These are phyloP conservation scores for Mustela nigripes DNA, from an alignment of 2,113 vertebrate genomes.

Conservation along the genomic window DNA sequence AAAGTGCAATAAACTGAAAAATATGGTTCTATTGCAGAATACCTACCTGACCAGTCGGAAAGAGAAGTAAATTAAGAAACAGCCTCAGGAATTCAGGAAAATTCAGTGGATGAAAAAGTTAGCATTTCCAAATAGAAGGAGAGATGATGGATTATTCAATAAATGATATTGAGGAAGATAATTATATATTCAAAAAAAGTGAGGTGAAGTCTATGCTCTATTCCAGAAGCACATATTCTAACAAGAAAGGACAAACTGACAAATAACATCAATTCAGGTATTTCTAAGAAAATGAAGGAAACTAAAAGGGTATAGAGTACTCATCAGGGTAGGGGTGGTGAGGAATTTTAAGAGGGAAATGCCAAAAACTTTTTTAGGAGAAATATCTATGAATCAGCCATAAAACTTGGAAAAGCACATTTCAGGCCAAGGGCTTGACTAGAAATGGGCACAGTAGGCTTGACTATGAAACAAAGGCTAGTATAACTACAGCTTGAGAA, in stretches of 20 bases:
- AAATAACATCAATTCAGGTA: not conserved
- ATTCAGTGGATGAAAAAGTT: constrained; percentile 2
- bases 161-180: constrained; percentile 39
- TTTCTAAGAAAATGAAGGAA: constrained; percentile 26
- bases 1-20: constrained; percentile 43
- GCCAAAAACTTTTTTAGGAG: not conserved
- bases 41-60: not conserved
- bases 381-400: not conserved
- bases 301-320: not conserved
- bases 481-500: not conserved
- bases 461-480: not conserved
- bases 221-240: constrained; percentile 5
- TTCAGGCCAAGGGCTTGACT: not conserved
- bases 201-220: not conserved
- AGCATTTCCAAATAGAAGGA: constrained; percentile 8
- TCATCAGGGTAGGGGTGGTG: not conserved
- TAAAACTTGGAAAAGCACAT: not conserved
- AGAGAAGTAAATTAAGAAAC: constrained; percentile 34
- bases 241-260: not conserved
- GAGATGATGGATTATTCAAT: constrained; percentile 59
- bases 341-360: not conserved
- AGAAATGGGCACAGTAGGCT: not conserved
- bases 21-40: not conserved
- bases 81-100: constrained; percentile 46
- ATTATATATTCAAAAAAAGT: constrained; percentile 21